Percentiles rank a stretch among this genome's conserved stretches.
phyloP scores from a whole-genome alignment of 2,888 invertebrate species.

The Apamea monoglypha region DNA sequence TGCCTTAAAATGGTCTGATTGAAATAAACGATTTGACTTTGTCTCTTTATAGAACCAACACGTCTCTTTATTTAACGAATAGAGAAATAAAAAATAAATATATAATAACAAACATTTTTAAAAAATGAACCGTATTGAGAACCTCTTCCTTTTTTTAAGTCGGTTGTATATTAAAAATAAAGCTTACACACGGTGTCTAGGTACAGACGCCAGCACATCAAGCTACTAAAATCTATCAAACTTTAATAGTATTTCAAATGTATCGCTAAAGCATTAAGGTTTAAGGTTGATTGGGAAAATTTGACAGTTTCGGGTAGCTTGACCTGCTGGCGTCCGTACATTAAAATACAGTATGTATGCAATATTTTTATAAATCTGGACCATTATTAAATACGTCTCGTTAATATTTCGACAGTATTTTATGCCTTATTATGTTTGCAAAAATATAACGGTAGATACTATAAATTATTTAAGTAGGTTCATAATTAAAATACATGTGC shows the following conservation, averaged over 20 bases:
- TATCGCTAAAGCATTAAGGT: too few relatives aligned
- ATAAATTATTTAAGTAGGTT: background rate
- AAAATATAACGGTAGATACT: background rate
- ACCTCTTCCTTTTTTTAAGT: too few relatives aligned
- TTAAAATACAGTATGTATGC: background rate
- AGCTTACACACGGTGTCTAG: background rate
- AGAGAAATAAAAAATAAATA: background rate
- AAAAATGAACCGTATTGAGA: too few relatives aligned
- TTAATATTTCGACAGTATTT: background rate
- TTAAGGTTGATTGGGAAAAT: too few relatives aligned
- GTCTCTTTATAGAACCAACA: background rate
- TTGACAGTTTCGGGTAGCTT: too few relatives aligned
- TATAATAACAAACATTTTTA: too few relatives aligned
- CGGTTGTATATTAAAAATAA: background rate
- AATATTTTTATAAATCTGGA: background rate
- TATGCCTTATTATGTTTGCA: slow-evolving; percentile 7
- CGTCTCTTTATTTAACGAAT: too few relatives aligned
- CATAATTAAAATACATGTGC: slow-evolving; percentile 8
- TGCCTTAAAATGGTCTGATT: too few relatives aligned
- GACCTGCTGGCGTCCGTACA: too few relatives aligned
- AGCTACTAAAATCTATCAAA: too few relatives aligned
- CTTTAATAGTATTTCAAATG: too few relatives aligned
- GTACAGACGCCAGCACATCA: background rate
- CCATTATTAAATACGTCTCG: background rate
- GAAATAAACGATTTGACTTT: background rate